Evolutionary conservation across 1,140 invertebrate species (phyloP).

Genomic region (Neocloeon triangulifer): DNA sequence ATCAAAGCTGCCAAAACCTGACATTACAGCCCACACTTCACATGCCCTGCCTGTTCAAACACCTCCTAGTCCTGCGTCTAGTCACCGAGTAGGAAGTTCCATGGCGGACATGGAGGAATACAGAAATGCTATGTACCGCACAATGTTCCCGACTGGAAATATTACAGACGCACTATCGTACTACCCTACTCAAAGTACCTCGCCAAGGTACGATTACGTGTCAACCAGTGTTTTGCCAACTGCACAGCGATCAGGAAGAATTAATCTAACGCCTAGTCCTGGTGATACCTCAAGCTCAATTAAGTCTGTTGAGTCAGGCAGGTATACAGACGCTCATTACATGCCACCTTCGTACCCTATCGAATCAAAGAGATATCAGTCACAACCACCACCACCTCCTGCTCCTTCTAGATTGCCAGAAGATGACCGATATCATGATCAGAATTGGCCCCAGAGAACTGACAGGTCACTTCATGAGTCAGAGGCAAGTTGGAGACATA

Average conservation of each 20-base stretch:
- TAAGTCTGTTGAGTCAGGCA: constrained; percentile 27
- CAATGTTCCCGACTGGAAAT: constrained; percentile 43
- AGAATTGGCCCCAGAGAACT: too few species aligned
- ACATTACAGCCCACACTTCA: constrained; percentile 18
- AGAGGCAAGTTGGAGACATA: not conserved
- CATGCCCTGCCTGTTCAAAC: too few species aligned
- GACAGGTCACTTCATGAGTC: too few species aligned
- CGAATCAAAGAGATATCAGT: too few species aligned
- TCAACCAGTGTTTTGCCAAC: too few species aligned
- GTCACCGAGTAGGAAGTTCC: constrained; percentile 20
- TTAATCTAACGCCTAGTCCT: too few species aligned
- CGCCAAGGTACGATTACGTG: too few species aligned
- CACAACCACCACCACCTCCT: constrained; percentile 22
- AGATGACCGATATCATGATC: too few species aligned
- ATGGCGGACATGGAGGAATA: constrained; percentile 37
- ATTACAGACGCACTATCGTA: constrained; percentile 52
- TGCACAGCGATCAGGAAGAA: too few species aligned
- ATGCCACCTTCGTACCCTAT: too few species aligned
- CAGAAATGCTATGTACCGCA: constrained; percentile 33
- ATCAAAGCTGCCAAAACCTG: constrained; percentile 14
- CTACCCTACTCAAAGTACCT: constrained; percentile 36
- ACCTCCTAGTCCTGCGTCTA: too few species aligned
- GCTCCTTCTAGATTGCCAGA: constrained; percentile 16
- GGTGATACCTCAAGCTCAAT: constrained; percentile 32
- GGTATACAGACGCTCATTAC: constrained; percentile 32